Evolutionary conservation across 2,888 invertebrate genomes (phyloP), one percentile per base, ranked within the genome.

Genomic region (Tanytarsus gracilentus): DNA sequence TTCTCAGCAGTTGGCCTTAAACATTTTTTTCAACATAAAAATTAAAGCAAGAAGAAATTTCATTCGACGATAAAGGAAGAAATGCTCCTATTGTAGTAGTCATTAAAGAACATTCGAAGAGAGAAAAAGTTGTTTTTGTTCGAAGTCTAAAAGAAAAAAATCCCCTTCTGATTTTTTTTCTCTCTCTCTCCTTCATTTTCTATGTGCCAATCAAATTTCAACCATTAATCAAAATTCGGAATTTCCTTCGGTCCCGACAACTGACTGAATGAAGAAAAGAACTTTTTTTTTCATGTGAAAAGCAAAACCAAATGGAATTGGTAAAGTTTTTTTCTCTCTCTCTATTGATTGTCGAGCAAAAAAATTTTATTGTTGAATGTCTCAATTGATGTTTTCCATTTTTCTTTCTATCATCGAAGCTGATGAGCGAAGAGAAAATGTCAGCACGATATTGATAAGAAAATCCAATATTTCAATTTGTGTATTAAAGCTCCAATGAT

Each of bases 221-320:
- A 25, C 55, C 55, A 56, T 56, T 56, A 56, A 56, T 56, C 55
- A 56, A 56, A 53, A 56, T 36, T 56, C 36, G 55, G 27, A 56
- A 36, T 56, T 53, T 56, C 33, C 55, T 44, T 44, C 33, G 21
- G 23, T 44, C 11, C 18, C 11, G 44, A 11, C 23, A 18, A 44
- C 11, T 44, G 16, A 11, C 44, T 23, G 21, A 11, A 44, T 6
- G 23, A 14, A 44, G 8, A 40, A 40, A 40, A 44, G 9, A 44
- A 44, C 8, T 21, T 9, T 33, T n/a, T 9, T 33, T 4, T 2
- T 33, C 21, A 44, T 18, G 23, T n/a, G 44, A 11, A 44, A 18
- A 44, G 18, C 23, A 23, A 44, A 44, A 44, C 8, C 16, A 18
- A 44, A 44, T 44, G 23, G 44, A 44, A 44, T 23, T 36, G 36